Conservation (phyloP, 2,888 invertebrate genomes). For the Encarsia formosa region DNA sequence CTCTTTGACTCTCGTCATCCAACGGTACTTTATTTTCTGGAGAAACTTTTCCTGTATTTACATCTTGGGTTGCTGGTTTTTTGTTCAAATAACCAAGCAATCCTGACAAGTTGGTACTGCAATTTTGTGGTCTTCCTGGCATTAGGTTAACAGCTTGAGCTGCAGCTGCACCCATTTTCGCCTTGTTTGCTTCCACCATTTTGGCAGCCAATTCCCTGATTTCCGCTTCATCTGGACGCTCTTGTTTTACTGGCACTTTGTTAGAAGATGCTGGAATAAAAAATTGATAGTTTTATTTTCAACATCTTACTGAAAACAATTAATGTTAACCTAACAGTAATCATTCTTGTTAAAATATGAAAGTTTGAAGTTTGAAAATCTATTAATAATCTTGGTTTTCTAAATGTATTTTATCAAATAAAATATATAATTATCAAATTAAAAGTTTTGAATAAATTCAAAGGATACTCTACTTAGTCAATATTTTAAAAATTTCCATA, state of each 20-base stretch:
- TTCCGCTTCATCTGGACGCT: constrained; percentile 81
- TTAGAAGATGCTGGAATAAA: constrained; percentile 37
- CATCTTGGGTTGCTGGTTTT: constrained; percentile 12
- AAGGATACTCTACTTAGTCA: too few relatives aligned
- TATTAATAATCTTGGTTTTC: too few relatives aligned
- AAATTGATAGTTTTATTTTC: too few relatives aligned
- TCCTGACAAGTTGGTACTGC: constrained; percentile 22
- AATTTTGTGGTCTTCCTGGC: constrained; percentile 18
- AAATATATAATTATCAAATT: too few relatives aligned
- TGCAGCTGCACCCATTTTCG: constrained; percentile 56
- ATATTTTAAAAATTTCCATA: too few relatives aligned
- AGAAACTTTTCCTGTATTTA: constrained; percentile 17
- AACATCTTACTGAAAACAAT: too few relatives aligned
- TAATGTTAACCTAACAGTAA: too few relatives aligned
- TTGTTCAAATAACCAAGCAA: constrained; percentile 46
- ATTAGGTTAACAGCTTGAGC: constrained; percentile 30
- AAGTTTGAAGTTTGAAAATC: too few relatives aligned
- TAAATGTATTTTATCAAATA: too few relatives aligned
- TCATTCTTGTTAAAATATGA: too few relatives aligned
- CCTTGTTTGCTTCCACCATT: constrained; percentile 79
- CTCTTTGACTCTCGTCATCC: constrained; percentile 74
- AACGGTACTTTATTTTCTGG: constrained; percentile 51
- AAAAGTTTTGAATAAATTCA: too few relatives aligned
- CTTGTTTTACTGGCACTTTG: constrained; percentile 64
- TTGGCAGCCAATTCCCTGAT: constrained; percentile 82